Percentiles rank a stretch among this genome's conserved stretches.
phyloP scores from a whole-genome alignment of 2,113 vertebrate species.

The Ariopsis seemanni region DNA sequence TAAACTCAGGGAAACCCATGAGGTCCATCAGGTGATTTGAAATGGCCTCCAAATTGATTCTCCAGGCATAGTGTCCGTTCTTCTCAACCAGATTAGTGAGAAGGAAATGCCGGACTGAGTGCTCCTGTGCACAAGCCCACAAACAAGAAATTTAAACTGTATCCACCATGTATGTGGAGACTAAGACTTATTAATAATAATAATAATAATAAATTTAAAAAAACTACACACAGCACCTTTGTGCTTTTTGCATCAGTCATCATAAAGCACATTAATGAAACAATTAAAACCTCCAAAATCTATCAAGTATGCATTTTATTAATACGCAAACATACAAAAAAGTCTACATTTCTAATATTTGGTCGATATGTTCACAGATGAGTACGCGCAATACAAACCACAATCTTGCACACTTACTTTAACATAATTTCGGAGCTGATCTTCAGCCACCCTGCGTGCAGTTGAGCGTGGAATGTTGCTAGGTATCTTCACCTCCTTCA shows the following conservation, averaged over 20 bases:
- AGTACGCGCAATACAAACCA: not conserved
- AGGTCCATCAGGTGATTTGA: constrained; percentile 78
- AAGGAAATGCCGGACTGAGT: constrained; percentile 83
- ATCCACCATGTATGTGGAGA: not conserved
- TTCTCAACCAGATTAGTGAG: constrained; percentile 89
- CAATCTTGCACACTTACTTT: constrained; percentile 71
- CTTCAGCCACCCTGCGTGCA: constrained; percentile 82
- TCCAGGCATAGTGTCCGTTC: constrained; percentile 80
- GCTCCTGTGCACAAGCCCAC: constrained; percentile 67
- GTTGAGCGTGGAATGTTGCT: constrained; percentile 78
- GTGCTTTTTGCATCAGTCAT: no score
- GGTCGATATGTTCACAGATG: not conserved
- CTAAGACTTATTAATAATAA: not conserved
- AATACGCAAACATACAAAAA: not conserved
- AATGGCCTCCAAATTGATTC: constrained; percentile 88
- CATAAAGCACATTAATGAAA: not conserved
- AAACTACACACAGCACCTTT: no score
- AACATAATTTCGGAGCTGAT: constrained; percentile 77
- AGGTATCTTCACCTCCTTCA: constrained; percentile 80
- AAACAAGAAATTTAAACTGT: not conserved
- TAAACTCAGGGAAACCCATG: constrained; percentile 79
- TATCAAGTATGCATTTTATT: not conserved
- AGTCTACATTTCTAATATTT: not conserved
- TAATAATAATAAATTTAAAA: not conserved
- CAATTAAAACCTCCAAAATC: not conserved